A percentile compares a stretch with the other conserved stretches of the same genome.
Evolutionary conservation across 2,113 vertebrate species (phyloP).

Genomic region (Paratilapia polleni): DNA sequence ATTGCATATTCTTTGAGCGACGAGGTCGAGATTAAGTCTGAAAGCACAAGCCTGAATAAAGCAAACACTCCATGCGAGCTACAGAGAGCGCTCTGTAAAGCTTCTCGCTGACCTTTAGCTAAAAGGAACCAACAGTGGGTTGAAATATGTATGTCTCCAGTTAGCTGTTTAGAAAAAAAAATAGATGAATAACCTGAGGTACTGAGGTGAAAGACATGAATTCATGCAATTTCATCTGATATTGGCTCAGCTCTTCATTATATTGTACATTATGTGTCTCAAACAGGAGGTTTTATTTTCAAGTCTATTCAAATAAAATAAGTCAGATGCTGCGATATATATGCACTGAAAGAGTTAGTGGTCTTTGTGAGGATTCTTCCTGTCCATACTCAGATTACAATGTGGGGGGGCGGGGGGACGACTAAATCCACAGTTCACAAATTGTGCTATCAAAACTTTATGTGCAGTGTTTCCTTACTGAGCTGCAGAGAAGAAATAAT

Average conservation of each 20-base stretch:
- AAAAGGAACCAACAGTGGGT: constrained; percentile 6
- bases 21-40: constrained; percentile 1
- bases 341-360: neutral
- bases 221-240: neutral
- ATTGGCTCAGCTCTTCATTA: neutral
- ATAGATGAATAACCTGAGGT: neutral
- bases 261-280: neutral
- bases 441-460: neutral
- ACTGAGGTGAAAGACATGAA: neutral
- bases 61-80: neutral
- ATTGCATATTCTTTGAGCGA: neutral
- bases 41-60: constrained; percentile 29
- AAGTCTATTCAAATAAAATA: neutral
- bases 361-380: neutral
- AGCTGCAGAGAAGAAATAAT: neutral
- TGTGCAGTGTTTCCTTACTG: neutral
- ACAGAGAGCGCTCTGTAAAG: neutral
- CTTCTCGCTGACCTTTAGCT: constrained; percentile 19
- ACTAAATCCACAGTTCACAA: neutral
- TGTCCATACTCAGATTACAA: neutral
- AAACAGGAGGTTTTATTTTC: neutral
- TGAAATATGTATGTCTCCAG: constrained; percentile 19
- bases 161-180: neutral
- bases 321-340: neutral
- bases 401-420: neutral